phyloP scores from a whole-genome alignment of 2,888 invertebrate genomes.

The Lithodes maja region DNA sequence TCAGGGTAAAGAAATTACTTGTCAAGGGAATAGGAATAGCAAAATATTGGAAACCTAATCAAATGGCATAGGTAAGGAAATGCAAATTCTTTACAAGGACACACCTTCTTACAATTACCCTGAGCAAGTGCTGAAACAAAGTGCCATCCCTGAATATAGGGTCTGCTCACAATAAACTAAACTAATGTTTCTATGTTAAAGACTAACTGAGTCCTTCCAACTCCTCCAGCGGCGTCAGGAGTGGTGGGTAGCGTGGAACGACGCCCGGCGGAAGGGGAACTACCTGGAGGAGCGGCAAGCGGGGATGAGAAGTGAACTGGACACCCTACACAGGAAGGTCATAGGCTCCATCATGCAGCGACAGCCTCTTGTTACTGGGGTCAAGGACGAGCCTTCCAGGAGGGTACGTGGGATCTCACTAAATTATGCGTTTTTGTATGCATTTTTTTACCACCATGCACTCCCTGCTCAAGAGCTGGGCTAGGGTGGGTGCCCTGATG shows the following conservation, averaged over 20 bases:
- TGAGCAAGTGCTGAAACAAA: no score
- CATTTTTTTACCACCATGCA: no score
- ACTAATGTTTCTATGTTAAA: background rate
- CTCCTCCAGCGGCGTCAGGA: slow-evolving; percentile 54
- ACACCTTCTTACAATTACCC: no score
- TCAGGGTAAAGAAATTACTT: no score
- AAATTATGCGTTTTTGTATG: no score
- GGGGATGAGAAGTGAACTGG: slow-evolving; percentile 72
- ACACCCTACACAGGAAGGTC: slow-evolving; percentile 73
- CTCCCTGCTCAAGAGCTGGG: no score
- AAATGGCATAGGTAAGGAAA: no score
- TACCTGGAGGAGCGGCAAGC: slow-evolving; percentile 72
- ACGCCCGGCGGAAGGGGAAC: slow-evolving; percentile 45
- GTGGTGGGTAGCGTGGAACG: slow-evolving; percentile 62
- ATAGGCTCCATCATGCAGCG: slow-evolving; percentile 69
- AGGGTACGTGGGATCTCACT: slow-evolving; percentile 70
- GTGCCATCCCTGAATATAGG: background rate
- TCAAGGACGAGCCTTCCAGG: slow-evolving; percentile 73
- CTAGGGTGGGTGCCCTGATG: no score
- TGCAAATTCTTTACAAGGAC: no score
- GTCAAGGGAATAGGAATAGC: no score
- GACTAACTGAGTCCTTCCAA: background rate
- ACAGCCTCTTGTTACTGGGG: slow-evolving; percentile 69
- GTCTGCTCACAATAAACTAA: background rate
- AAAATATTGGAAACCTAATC: no score